Percentiles rank a stretch among this genome's conserved stretches.
phyloP scores from a whole-genome alignment of 2,797 vertebrate species.

The Acestrorhynchus altus region DNA sequence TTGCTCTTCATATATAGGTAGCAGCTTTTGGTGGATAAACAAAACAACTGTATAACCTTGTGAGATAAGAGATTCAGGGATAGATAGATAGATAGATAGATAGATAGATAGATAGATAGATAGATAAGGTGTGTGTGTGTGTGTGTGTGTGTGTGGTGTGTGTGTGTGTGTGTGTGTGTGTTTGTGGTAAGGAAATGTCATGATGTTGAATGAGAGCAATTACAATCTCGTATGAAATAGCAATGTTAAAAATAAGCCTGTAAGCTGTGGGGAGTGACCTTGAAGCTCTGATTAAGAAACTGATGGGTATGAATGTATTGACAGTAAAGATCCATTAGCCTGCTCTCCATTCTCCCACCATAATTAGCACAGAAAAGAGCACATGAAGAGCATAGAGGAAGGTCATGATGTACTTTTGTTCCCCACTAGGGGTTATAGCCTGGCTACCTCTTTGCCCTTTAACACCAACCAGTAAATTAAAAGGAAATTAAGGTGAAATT shows the following conservation, averaged over 20 bases:
- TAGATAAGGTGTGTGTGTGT: constrained; percentile 21
- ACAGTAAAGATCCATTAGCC: constrained; percentile 53
- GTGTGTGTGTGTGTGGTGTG: background rate
- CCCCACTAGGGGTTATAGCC: constrained; percentile 12
- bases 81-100: background rate
- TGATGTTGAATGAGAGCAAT: constrained; percentile 53
- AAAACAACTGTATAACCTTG: constrained; percentile 30
- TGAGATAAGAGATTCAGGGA: constrained; percentile 36
- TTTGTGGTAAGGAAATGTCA: background rate
- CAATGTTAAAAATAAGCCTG: constrained; percentile 49
- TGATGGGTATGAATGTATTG: constrained; percentile 57
- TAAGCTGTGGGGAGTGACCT: constrained; percentile 56
- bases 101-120: background rate
- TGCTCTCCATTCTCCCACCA: constrained; percentile 51
- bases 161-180: background rate
- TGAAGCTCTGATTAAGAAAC: constrained; percentile 50
- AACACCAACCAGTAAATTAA: constrained; percentile 25
- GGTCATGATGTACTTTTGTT: constrained; percentile 21
- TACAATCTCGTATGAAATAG: constrained; percentile 62
- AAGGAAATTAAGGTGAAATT: constrained; percentile 7
- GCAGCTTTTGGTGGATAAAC: constrained; percentile 18
- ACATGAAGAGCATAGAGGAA: constrained; percentile 18
- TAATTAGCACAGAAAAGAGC: constrained; percentile 66
- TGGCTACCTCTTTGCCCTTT: constrained; percentile 18
- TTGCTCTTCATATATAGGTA: constrained; percentile 34